These are phyloP conservation scores for Hippopotamyrus pictus DNA, from an alignment of 2,797 vertebrate genomes.

Conservation along the genomic window DNA sequence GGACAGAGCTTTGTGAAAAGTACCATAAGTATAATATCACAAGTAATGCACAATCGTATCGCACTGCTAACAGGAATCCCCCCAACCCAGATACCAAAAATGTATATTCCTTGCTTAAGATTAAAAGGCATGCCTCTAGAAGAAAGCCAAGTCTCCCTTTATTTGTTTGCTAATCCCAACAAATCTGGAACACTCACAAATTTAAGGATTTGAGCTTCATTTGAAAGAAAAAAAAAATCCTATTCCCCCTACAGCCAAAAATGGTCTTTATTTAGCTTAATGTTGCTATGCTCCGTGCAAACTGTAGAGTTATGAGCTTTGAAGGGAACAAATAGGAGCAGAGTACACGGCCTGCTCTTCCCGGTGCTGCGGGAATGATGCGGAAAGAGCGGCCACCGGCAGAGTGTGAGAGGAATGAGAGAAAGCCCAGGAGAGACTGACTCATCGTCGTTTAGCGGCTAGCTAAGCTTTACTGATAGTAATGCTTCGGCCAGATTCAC, in stretches of 20 bases:
- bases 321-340: neutral
- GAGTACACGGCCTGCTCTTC: neutral
- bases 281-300: neutral
- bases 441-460: neutral
- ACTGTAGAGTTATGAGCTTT: neutral
- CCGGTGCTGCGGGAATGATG: neutral
- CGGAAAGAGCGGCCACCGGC: neutral
- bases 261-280: slow-evolving; percentile 7
- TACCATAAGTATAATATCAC: neutral
- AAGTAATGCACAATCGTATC: neutral
- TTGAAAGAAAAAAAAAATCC: neutral
- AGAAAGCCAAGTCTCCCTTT: neutral
- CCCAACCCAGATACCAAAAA: neutral
- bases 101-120: neutral
- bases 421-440: neutral
- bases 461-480: neutral
- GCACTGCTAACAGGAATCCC: neutral
- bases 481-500: neutral
- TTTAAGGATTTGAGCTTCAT: slow-evolving; percentile 5
- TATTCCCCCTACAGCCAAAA: neutral
- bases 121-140: neutral
- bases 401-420: neutral
- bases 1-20: neutral
- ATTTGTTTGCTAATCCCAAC: neutral
- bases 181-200: slow-evolving; percentile 11